These are phyloP conservation scores for Microplitis mediator DNA, from an alignment of 1,140 invertebrate species.

Conservation along the genomic window DNA sequence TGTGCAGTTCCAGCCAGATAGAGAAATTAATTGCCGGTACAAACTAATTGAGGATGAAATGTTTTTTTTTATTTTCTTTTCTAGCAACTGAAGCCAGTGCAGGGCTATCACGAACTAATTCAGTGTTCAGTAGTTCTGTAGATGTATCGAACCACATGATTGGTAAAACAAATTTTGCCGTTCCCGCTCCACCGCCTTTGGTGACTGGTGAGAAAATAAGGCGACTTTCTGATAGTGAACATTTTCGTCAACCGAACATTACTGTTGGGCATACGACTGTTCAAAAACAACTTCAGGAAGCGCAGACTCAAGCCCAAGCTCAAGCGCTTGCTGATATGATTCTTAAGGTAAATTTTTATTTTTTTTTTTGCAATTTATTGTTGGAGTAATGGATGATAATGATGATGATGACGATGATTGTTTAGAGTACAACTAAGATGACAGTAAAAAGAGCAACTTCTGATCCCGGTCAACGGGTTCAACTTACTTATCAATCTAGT, in stretches of 20 bases:
- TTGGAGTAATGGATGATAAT: neutral
- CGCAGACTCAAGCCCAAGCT: conserved; percentile 63
- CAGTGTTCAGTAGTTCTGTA: conserved; percentile 58
- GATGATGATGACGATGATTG: neutral
- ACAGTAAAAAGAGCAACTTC: conserved; percentile 70
- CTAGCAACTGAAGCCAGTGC: conserved; percentile 64
- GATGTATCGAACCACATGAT: conserved; percentile 55
- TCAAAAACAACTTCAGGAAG: conserved; percentile 64
- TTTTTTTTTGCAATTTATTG: neutral
- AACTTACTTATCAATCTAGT: conserved; percentile 53
- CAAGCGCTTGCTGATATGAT: conserved; percentile 61
- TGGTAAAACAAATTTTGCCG: conserved; percentile 66
- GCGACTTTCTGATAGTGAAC: conserved; percentile 70
- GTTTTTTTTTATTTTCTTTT: conserved; percentile 41
- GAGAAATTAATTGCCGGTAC: neutral
- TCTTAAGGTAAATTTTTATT: conserved; percentile 47
- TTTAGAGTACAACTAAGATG: conserved; percentile 70
- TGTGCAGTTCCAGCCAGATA: neutral
- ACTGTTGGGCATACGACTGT: conserved; percentile 57
- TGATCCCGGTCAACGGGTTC: conserved; percentile 68
- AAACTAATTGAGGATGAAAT: neutral
- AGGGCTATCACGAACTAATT: conserved; percentile 59
- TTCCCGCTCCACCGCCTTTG: conserved; percentile 66
- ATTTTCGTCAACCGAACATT: conserved; percentile 65
- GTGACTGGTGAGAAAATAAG: conserved; percentile 63